These are phyloP conservation scores for Diplolepis rosae DNA, from an alignment of 2,888 invertebrate genomes.

Conservation along the genomic window DNA sequence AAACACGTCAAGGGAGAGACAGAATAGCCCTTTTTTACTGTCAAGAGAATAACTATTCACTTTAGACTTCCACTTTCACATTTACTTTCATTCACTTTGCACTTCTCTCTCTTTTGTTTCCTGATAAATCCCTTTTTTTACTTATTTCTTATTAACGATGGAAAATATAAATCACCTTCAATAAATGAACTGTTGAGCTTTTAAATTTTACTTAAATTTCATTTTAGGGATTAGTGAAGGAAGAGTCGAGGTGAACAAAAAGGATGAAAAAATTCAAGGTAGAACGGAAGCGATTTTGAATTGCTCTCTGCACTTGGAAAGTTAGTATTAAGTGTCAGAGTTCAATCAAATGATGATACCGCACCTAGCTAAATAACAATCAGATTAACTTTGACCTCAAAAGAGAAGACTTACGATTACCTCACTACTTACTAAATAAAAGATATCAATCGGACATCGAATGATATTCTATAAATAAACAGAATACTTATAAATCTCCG, in stretches of 20 bases:
- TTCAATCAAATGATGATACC: constrained; percentile 36
- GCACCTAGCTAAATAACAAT: constrained; percentile 55
- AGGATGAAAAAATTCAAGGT: not conserved
- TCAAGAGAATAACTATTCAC: constrained; percentile 17
- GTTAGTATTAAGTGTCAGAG: not conserved
- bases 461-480: not conserved
- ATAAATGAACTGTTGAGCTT: not conserved
- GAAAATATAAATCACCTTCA: not conserved
- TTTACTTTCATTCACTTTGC: not conserved
- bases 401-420: constrained; percentile 56
- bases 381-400: constrained; percentile 68
- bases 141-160: not conserved
- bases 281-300: not conserved
- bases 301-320: not conserved
- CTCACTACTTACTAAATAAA: constrained; percentile 40
- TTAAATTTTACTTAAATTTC: not conserved
- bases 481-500: not conserved
- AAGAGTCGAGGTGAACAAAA: not conserved
- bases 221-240: not conserved
- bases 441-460: not conserved
- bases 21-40: not conserved
- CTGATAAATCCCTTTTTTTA: not conserved
- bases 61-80: not conserved
- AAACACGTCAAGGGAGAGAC: not conserved
- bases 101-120: constrained; percentile 5